A percentile compares a stretch with the other conserved stretches of the same genome.
These are phyloP conservation scores for Tachysurus vachellii DNA, from an alignment of 2,113 vertebrate genomes.

Conservation along the genomic window DNA sequence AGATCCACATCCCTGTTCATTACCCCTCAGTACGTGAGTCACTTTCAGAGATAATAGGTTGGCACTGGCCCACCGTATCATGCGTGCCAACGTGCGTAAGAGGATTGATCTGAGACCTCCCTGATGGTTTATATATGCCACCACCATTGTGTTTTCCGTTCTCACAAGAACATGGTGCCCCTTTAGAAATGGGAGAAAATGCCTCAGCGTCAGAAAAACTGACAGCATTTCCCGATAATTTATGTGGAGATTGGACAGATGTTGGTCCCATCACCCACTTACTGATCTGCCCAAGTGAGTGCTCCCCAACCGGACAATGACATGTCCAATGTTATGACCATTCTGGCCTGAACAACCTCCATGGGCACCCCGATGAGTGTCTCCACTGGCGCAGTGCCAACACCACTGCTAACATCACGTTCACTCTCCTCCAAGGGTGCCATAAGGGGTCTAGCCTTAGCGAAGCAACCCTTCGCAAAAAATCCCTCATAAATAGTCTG, in stretches of 20 bases:
- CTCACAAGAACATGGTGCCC: not conserved
- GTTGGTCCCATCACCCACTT: not conserved
- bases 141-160: not conserved
- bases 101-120: not conserved
- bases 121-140: not conserved
- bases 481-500: not conserved
- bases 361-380: not conserved
- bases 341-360: slow-evolving; percentile 41
- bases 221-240: not conserved
- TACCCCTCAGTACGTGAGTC: not conserved
- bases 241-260: not conserved
- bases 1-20: not conserved
- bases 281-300: not conserved
- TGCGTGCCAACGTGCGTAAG: not conserved
- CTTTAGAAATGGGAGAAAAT: not conserved
- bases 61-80: not conserved
- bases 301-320: not conserved
- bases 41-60: not conserved
- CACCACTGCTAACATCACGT: not conserved
- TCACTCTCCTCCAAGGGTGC: not conserved
- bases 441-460: not conserved
- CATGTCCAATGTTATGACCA: slow-evolving; percentile 1
- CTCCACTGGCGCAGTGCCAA: not conserved
- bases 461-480: not conserved
- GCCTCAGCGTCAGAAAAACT: not conserved